These are phyloP conservation scores for Ommatoiulus sabulosus DNA, from an alignment of 2,888 invertebrate genomes.

Conservation along the genomic window DNA sequence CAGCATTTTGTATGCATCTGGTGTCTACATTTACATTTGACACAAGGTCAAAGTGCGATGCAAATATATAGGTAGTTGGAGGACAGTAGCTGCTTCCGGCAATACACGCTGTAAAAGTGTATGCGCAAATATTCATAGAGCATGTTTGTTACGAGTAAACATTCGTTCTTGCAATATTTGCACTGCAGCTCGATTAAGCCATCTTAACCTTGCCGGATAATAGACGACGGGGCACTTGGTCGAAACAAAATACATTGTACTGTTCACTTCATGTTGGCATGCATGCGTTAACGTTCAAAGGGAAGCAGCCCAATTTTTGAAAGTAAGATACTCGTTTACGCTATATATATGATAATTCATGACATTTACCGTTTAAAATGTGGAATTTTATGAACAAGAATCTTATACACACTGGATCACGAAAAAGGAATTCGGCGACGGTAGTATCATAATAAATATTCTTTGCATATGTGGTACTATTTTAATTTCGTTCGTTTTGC, in stretches of 20 bases:
- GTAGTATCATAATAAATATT: too few relatives aligned
- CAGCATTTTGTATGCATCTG: neutral
- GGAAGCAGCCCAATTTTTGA: too few relatives aligned
- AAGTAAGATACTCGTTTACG: too few relatives aligned
- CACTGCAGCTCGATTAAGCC: neutral
- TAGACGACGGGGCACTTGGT: neutral
- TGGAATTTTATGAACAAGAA: too few relatives aligned
- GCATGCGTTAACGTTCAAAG: too few relatives aligned
- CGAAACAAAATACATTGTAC: neutral
- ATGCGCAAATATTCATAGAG: neutral
- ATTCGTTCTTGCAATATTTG: neutral
- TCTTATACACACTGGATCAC: too few relatives aligned
- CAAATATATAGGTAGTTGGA: neutral
- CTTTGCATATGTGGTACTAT: too few relatives aligned
- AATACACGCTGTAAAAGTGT: neutral
- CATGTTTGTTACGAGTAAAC: neutral
- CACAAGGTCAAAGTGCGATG: neutral
- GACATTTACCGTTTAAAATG: too few relatives aligned
- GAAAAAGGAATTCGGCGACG: too few relatives aligned
- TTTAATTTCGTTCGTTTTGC: too few relatives aligned
- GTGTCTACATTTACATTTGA: neutral
- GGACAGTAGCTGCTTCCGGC: neutral
- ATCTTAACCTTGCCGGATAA: neutral
- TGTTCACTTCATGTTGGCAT: too few relatives aligned
- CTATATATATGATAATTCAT: too few relatives aligned